phyloP scores from a whole-genome alignment of 2,113 vertebrate species.

The Sander lucioperca region DNA sequence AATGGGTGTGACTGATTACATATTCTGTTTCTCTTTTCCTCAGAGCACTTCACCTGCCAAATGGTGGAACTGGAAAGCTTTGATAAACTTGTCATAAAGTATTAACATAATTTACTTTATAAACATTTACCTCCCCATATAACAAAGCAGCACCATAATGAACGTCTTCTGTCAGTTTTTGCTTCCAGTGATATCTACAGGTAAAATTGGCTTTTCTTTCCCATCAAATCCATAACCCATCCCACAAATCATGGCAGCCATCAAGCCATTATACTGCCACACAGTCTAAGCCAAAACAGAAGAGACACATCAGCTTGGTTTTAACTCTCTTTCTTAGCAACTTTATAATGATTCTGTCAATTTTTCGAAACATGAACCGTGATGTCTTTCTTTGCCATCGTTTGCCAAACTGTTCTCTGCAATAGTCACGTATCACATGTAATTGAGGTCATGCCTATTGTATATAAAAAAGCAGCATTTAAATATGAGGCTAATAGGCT shows the following conservation, averaged over 20 bases:
- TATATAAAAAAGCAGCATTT: background rate
- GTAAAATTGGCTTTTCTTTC: background rate
- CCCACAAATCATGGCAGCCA: background rate
- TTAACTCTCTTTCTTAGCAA: background rate
- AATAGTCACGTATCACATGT: background rate
- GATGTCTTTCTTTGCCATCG: background rate
- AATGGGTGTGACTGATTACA: slow-evolving; percentile 6
- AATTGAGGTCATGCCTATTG: background rate
- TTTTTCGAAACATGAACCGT: background rate
- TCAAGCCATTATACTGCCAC: background rate
- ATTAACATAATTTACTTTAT: background rate
- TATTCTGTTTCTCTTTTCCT: slow-evolving; percentile 1
- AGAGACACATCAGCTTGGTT: background rate
- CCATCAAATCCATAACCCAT: background rate
- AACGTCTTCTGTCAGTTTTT: slow-evolving; percentile 7
- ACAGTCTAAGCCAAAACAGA: slow-evolving; percentile 15
- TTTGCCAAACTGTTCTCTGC: background rate
- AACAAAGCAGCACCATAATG: background rate
- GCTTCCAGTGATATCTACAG: background rate
- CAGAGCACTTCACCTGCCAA: slow-evolving; percentile 6
- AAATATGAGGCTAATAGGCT: background rate
- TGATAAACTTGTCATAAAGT: background rate
- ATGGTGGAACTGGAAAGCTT: background rate
- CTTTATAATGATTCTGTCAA: background rate
- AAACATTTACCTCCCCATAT: background rate